phyloP scores from a whole-genome alignment of 2,888 invertebrate genomes.

The Clitarchus hookeri region DNA sequence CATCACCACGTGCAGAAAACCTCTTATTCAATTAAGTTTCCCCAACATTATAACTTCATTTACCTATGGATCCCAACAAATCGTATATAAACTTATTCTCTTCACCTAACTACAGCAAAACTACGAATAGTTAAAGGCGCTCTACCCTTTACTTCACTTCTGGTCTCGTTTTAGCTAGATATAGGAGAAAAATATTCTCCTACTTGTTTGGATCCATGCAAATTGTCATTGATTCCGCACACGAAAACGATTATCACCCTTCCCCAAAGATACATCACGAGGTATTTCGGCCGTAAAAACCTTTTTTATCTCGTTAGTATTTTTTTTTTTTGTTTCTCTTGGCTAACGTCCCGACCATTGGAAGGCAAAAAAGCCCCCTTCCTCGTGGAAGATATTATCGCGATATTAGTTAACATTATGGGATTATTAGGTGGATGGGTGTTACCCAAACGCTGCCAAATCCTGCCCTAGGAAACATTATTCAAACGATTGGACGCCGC shows the following conservation, averaged over 20 bases:
- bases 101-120: no score
- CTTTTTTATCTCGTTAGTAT: neutral
- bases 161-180: no score
- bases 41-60: no score
- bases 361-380: neutral
- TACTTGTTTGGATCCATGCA: neutral
- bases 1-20: no score
- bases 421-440: constrained; percentile 18
- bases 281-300: neutral
- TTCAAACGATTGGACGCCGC: neutral
- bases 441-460: neutral
- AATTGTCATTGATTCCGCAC: neutral
- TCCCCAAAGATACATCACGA: neutral
- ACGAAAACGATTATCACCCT: neutral
- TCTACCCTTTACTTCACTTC: no score
- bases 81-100: no score
- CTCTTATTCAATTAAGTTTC: no score
- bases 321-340: neutral
- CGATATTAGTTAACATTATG: constrained; percentile 21
- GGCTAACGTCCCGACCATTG: neutral
- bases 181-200: no score
- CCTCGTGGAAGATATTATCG: neutral
- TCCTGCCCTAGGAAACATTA: neutral
- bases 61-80: no score
- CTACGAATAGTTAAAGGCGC: no score